Evolutionary conservation across 2,888 invertebrate genomes (phyloP), one percentile per base, ranked within the genome.

Genomic region (Stomorhina lunata): DNA sequence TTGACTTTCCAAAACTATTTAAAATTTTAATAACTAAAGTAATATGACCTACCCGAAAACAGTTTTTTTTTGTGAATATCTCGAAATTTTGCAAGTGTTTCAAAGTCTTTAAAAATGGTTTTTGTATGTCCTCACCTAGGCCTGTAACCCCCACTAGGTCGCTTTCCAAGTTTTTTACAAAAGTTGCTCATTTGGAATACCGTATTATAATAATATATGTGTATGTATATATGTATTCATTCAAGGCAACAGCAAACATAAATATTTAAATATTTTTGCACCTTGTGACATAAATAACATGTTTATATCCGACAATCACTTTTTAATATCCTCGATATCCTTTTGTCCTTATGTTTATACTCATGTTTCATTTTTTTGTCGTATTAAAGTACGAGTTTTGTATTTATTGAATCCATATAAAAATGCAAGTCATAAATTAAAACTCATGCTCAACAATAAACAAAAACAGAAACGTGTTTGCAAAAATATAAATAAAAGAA

Each of bases 351-450:
- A 10, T 27, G 55, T 37, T 43, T 7, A 25, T 29, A 10, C 50
- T 12, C 75, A n/a, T 20, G n/a, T 3, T 32, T 20, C 48, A 29
- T 43, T 53, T 22, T 22, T 12, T 29, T 61, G 43, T 57, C 65
- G 15, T 57, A n/a, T 61, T n/a, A 1, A n/a, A 37, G 15, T 43
- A 17, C 15, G 2, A 15, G 27, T 43, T n/a, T 57, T 68, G 17
- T 55, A 63, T 69, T 63, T 68, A 75, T 68, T 57, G 63, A 63
- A 65, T 63, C 37, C 75, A 71, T 20, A 48, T 48, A 68, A 77
- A 81, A 66, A 77, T 71, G 9, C 37, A 53, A 43, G 43, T 69
- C 63, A 78, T 81, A 81, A 81, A 78, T 81, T 59, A 75, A n/a
- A 63, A 65, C 45, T 45, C 29, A 27, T 29, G 48, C 48, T 22